Base-by-base conservation (phyloP, 2,113 vertebrate genomes). In the Cathartes aura region DNA sequence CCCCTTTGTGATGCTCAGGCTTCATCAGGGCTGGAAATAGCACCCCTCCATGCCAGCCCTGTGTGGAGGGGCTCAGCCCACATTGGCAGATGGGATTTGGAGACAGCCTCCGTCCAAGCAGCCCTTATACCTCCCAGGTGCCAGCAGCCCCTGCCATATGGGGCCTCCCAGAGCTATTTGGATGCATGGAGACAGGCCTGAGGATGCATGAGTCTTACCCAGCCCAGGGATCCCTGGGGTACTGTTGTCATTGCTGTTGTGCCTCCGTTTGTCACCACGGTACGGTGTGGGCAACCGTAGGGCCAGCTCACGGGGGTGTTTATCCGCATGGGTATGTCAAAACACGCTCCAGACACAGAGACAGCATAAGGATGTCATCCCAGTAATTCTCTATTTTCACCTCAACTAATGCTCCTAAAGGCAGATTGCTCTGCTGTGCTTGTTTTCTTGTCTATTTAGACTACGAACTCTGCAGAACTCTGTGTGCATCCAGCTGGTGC, bases 131-230 rank as follows among this genome's bases (percentile, higher is more conserved):
- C 59, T 38, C 4, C 1, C 0, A 50, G 38, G 60, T 52, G 73
- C 47, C 91, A 80, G 80, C 71, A 91, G 67, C 15, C 22, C 55
- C 50, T 24, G 67, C 64, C 85, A 78, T 86, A 56, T 91, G 94
- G 72, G 20, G 7, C 53, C 22, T 27, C 84, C 48, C 20, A 5
- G 73, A 53, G 85, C 60, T 34, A 6, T 8, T 3, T 1, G 71
- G 67, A 8, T 50, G 45, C 15, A 4, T 0, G 2, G 78, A 38
- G 56, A 56, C 12, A 58, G 38, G 18, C 56, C 52, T 42, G 88
- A 60, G 88, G 94, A 24, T 52, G 17, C n/a, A 2, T 40, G 42
- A 1, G 0, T 30, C 45, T 53, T 20, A 5, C 4, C n/a, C 90
- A 74, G 63, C 68, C 18, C 43, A 2, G 71, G 36, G 10, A 29